Evolutionary conservation across 2,113 vertebrate species (phyloP).

Genomic region (Addax nasomaculatus): DNA sequence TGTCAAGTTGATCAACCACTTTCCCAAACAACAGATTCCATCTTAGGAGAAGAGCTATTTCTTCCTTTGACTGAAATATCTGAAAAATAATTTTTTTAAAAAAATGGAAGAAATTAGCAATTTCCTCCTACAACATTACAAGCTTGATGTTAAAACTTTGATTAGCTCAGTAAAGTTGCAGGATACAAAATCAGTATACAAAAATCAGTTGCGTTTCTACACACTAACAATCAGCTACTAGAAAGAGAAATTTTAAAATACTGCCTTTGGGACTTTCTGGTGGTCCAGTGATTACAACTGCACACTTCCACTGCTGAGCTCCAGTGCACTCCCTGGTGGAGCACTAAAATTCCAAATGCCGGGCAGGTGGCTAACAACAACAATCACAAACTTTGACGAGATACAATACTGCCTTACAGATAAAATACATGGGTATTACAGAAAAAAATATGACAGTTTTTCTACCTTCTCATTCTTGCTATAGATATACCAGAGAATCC

Average conservation of each 20-base stretch:
- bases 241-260: background rate
- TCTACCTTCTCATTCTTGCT: background rate
- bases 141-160: slow-evolving; percentile 28
- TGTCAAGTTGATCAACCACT: slow-evolving; percentile 74
- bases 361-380: background rate
- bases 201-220: background rate
- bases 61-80: slow-evolving; percentile 61
- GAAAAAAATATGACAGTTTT: background rate
- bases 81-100: slow-evolving; percentile 54
- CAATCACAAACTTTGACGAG: background rate
- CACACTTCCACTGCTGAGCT: background rate
- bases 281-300: background rate
- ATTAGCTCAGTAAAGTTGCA: background rate
- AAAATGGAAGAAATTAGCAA: slow-evolving; percentile 36
- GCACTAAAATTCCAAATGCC: background rate
- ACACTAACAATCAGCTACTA: background rate
- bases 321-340: background rate
- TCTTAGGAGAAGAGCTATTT: slow-evolving; percentile 56
- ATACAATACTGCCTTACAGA: background rate
- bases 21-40: slow-evolving; percentile 83
- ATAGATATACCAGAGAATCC: background rate
- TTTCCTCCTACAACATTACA: slow-evolving; percentile 31
- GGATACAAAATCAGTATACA: background rate
- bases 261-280: background rate
- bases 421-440: background rate